phyloP scores from a whole-genome alignment of 1,140 invertebrate genomes.

The Hirudo medicinalis region DNA sequence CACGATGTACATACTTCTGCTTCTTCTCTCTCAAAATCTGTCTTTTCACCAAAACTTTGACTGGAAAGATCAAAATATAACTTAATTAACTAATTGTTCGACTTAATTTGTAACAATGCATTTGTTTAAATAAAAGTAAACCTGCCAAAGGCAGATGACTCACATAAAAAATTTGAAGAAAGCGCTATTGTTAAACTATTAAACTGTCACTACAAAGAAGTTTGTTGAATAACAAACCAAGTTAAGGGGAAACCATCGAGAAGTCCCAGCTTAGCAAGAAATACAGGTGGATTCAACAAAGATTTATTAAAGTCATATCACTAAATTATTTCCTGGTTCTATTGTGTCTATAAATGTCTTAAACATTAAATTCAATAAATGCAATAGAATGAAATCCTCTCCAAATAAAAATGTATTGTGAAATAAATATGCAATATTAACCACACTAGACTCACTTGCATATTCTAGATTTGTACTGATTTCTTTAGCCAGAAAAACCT shows the following conservation, averaged over 20 bases:
- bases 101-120: not conserved
- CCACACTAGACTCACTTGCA: slow-evolving; percentile 62
- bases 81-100: too few relatives aligned
- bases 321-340: too few relatives aligned
- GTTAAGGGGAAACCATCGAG: too few relatives aligned
- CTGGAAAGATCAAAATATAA: slow-evolving; percentile 44
- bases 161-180: slow-evolving; percentile 19
- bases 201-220: too few relatives aligned
- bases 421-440: not conserved
- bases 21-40: slow-evolving; percentile 85
- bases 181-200: not conserved
- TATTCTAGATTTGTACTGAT: slow-evolving; percentile 73
- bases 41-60: slow-evolving; percentile 88
- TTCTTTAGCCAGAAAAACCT: slow-evolving; percentile 82
- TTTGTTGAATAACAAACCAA: too few relatives aligned
- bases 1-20: slow-evolving; percentile 76
- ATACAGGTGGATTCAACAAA: not conserved
- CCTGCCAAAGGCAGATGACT: not conserved
- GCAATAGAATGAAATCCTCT: not conserved
- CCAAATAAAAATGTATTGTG: not conserved
- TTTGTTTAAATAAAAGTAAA: not conserved
- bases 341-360: too few relatives aligned
- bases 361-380: not conserved
- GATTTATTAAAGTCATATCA: not conserved
- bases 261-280: not conserved